phyloP scores from a whole-genome alignment of 30 jellyfish, hydroid and myxozoan species.

The Sanderia malayensis region DNA sequence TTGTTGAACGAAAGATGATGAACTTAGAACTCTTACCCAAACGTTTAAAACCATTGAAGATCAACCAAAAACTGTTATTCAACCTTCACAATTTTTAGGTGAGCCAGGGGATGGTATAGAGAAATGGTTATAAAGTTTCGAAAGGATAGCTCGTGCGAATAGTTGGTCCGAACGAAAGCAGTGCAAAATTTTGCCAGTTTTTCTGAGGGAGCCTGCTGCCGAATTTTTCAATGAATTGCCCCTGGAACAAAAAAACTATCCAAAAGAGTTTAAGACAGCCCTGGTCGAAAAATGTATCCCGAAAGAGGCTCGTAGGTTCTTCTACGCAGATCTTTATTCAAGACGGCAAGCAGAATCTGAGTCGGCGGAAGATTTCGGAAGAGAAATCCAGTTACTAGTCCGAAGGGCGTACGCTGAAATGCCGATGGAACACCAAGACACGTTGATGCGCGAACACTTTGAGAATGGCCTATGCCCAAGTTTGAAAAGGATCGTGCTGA shows the following conservation, averaged over 20 bases:
- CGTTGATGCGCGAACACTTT: conserved; percentile 2
- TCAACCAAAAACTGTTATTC: too few relatives aligned
- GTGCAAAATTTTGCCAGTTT: conserved; percentile 19
- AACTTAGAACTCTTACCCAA: too few relatives aligned
- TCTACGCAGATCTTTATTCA: conserved; percentile 2
- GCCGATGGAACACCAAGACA: conserved; percentile 9
- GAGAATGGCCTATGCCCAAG: neutral
- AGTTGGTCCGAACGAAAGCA: conserved; percentile 19
- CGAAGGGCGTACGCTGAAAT: neutral
- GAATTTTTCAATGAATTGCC: conserved; percentile 35
- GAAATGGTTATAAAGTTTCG: conserved; percentile 34
- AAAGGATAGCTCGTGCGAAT: conserved; percentile 19
- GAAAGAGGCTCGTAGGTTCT: conserved; percentile 6
- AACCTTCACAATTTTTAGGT: conserved; percentile 14
- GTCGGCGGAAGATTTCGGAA: neutral
- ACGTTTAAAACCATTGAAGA: too few relatives aligned
- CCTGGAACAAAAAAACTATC: neutral
- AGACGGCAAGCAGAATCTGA: conserved; percentile 1
- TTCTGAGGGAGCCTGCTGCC: conserved; percentile 27
- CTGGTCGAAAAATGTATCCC: neutral
- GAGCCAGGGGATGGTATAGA: conserved; percentile 26
- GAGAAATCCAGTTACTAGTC: neutral
- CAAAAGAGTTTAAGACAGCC: neutral
- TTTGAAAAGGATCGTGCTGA: neutral
- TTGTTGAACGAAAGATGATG: too few relatives aligned